Percentiles rank a stretch among this genome's conserved stretches.
These are phyloP conservation scores for Emesis russula DNA, from an alignment of 2,888 invertebrate genomes.

Conservation along the genomic window DNA sequence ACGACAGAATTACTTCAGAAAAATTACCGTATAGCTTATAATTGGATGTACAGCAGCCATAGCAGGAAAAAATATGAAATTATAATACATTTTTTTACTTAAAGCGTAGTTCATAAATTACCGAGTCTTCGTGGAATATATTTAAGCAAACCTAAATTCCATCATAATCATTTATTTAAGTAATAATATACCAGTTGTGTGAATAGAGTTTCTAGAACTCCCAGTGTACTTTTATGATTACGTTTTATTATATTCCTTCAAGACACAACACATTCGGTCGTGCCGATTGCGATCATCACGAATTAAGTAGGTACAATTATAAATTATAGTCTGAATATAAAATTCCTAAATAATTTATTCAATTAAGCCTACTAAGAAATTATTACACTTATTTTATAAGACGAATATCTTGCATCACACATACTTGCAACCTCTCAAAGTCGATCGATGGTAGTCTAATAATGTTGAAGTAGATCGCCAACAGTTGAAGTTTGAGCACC, in stretches of 20 bases:
- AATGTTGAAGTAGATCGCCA: no score
- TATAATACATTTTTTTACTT: background rate
- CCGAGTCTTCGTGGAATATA: constrained; percentile 1
- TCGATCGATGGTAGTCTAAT: no score
- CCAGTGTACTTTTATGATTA: background rate
- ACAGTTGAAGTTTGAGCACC: no score
- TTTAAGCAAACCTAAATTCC: background rate
- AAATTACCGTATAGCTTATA: background rate
- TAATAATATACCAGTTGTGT: background rate
- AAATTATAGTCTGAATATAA: no score
- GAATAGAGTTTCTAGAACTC: background rate
- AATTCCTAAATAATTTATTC: no score
- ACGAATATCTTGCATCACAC: no score
- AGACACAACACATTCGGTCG: no score
- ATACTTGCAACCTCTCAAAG: no score
- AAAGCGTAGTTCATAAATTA: background rate
- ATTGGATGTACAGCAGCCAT: background rate
- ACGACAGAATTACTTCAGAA: background rate
- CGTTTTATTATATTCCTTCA: background rate
- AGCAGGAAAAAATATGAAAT: background rate
- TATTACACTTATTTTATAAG: no score
- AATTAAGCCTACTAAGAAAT: no score
- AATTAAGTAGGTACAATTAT: no score
- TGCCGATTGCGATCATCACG: no score
- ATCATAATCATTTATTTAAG: background rate